These are phyloP conservation scores for Gallinago paraguaiae DNA, from an alignment of 2,113 vertebrate species.

Conservation along the genomic window DNA sequence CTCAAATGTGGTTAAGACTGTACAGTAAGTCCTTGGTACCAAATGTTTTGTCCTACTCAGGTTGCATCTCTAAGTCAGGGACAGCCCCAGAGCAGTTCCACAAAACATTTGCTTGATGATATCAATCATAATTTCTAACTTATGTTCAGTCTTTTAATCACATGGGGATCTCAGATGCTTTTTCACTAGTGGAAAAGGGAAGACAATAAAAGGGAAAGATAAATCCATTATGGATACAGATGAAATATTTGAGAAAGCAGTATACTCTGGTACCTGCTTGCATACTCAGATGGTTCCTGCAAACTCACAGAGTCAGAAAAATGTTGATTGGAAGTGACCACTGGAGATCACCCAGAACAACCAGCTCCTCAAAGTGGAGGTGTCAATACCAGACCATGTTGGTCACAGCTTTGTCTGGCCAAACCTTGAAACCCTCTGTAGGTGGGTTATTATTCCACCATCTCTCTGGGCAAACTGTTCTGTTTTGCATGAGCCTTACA, in stretches of 20 bases:
- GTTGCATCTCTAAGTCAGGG: neutral
- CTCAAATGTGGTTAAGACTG: neutral
- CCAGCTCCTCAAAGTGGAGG: neutral
- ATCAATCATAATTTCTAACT: neutral
- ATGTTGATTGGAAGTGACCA: neutral
- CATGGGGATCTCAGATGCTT: neutral
- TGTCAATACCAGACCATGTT: neutral
- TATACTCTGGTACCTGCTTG: neutral
- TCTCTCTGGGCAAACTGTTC: neutral
- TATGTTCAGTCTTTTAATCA: neutral
- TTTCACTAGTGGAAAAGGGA: neutral
- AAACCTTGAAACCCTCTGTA: neutral
- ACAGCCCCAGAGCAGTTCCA: neutral
- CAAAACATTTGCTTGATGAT: neutral
- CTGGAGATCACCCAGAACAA: neutral
- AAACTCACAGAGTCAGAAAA: neutral
- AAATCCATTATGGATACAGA: neutral
- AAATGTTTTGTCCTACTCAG: neutral
- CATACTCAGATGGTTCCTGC: neutral
- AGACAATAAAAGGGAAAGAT: neutral
- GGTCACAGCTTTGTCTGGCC: neutral
- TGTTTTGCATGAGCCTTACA: neutral
- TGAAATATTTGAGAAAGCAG: neutral
- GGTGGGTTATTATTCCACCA: neutral
- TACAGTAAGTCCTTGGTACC: neutral